Base-by-base conservation (phyloP, 2,797 vertebrate genomes). In the Cryptoprocta ferox region DNA sequence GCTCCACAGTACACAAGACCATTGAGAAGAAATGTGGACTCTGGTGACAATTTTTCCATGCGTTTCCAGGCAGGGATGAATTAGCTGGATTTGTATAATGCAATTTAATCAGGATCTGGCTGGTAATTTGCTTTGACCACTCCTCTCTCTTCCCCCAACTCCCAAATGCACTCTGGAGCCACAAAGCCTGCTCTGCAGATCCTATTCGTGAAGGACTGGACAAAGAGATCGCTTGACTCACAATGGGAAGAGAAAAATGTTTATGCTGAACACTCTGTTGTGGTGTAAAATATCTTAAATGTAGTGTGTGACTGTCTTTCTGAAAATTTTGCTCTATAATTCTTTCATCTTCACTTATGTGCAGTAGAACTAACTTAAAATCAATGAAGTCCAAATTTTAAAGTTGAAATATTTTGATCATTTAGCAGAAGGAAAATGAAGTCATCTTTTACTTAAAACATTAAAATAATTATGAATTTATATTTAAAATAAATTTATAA, bases 401-500 rank as follows among this genome's bases (percentile, higher is more conserved):
- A 85, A 61, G 39, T 21, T 30, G 24, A 89, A 79, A 81, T 5
- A 28, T 65, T 94, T 84, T 73, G 61, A 65, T 89, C 2, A 28
- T 50, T 66, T 92, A 50, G 61, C 18, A 78, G n/a, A 53, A 94
- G 79, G 30, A 35, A 79, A 75, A 32, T 4, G 12, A 73, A 37
- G 12, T 9, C 30, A 66, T 82, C 45, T 94, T 94, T 95, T 61
- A 65, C 59, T n/a, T 30, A 71, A 93, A 50, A 53, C 8, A 56
- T 68, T 70, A 63, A 91, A 81, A 82, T 53, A 56, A 76, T 71
- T 59, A 82, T 59, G 56, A 75, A 39, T 70, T 86, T 6, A 2
- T 18, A 78, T 39, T 82, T 91, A 93, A 95, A 83, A 71, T 35
- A 56, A 32, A 61, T 82, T 85, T 92, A 86, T 68, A 26, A 26